A percentile compares a stretch with the other conserved stretches of the same genome.
Conservation (phyloP, 2,797 vertebrate genomes). For the Peromyscus attwateri region DNA sequence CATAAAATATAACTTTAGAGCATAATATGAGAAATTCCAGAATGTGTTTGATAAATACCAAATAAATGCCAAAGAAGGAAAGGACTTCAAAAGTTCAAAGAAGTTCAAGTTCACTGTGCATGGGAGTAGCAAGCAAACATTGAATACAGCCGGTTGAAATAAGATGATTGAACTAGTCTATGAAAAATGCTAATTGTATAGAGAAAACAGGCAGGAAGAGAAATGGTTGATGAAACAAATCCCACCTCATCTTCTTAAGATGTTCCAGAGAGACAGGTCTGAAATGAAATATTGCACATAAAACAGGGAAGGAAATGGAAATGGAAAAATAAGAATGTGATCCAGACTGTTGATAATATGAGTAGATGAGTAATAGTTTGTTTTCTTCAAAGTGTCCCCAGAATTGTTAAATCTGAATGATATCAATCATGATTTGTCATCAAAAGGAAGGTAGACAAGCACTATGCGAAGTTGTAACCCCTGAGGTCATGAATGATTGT, state of each 20-base stretch:
- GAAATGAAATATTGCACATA: not conserved
- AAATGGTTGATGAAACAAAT: not conserved
- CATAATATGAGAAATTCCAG: constrained; percentile 6
- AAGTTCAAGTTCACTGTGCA: not conserved
- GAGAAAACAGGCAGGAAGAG: not conserved
- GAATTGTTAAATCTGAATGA: not conserved
- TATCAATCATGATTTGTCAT: not conserved
- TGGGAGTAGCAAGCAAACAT: not conserved
- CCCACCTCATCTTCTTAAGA: not conserved
- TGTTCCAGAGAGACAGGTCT: not conserved
- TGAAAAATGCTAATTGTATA: not conserved
- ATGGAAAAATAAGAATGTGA: not conserved
- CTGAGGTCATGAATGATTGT: not conserved
- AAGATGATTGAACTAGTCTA: not conserved
- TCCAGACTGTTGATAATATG: not conserved
- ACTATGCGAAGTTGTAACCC: not conserved
- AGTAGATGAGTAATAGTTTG: not conserved
- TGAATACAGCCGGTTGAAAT: not conserved
- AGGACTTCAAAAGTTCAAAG: not conserved
- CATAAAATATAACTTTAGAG: constrained; percentile 10
- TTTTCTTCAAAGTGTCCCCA: constrained; percentile 21
- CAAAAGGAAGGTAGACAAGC: not conserved
- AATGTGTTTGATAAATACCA: constrained; percentile 20
- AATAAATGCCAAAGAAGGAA: constrained; percentile 34
- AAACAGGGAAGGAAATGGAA: not conserved